Conservation (phyloP, 2,113 vertebrate genomes). For the Etheostoma spectabile region DNA sequence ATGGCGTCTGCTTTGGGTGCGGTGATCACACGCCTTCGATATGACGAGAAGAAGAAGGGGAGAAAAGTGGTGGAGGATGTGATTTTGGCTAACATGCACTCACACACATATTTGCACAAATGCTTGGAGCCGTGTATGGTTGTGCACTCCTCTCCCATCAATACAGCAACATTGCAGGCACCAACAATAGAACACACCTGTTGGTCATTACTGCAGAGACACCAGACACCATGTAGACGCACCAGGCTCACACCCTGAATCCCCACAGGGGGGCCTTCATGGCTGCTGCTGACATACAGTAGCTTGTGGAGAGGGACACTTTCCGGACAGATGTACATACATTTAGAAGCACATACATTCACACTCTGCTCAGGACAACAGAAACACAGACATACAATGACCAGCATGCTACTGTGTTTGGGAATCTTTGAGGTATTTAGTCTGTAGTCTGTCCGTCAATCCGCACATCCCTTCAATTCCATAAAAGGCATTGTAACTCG, state of each 20-base stretch:
- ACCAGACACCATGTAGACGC: conserved; percentile 73
- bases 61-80: conserved; percentile 34
- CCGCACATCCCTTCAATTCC: conserved; percentile 28
- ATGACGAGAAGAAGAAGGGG: conserved; percentile 21
- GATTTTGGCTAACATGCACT: conserved; percentile 31
- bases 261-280: conserved; percentile 49
- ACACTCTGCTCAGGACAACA: conserved; percentile 8
- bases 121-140: conserved; percentile 63
- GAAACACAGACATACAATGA: conserved; percentile 6
- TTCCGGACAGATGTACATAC: conserved; percentile 63
- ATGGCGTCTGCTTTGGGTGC: conserved; percentile 24
- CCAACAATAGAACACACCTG: conserved; percentile 83
- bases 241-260: conserved; percentile 55
- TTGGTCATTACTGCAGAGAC: conserved; percentile 76
- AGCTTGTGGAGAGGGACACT: conserved; percentile 56
- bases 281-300: conserved; percentile 57
- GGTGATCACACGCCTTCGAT: conserved; percentile 43
- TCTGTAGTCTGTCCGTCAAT: conserved; percentile 33
- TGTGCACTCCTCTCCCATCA: conserved; percentile 36
- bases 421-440: conserved; percentile 34
- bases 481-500: conserved; percentile 57
- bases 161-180: conserved; percentile 33
- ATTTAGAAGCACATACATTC: conserved; percentile 22
- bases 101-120: conserved; percentile 32
- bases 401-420: conserved; percentile 9